Evolutionary conservation across 2,888 invertebrate species (phyloP).

Genomic region (Tyria jacobaeae): DNA sequence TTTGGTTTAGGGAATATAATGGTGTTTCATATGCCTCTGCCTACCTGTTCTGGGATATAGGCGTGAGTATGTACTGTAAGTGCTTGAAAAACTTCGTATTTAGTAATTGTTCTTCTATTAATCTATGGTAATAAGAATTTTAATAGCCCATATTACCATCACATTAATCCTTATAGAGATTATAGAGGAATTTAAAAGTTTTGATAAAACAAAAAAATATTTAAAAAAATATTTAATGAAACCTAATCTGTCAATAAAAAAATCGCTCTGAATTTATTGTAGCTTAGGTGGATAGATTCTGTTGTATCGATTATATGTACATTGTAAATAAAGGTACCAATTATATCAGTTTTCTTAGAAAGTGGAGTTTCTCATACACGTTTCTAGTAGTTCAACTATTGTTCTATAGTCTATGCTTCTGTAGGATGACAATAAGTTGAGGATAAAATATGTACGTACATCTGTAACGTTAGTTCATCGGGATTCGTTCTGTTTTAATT

Average conservation of each 20-base stretch:
- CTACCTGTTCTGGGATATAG: no score
- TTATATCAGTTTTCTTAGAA: conserved; percentile 57
- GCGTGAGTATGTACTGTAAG: no score
- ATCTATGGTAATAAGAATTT: no score
- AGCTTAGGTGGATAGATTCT: conserved; percentile 36
- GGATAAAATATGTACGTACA: not conserved
- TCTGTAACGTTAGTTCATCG: no score
- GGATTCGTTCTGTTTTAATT: no score
- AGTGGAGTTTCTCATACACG: conserved; percentile 52
- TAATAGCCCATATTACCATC: no score
- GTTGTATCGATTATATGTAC: conserved; percentile 41
- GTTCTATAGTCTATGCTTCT: conserved; percentile 35
- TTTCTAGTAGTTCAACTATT: conserved; percentile 54
- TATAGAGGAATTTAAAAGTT: no score
- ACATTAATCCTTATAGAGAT: no score
- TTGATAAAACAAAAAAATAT: not conserved
- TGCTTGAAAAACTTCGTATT: no score
- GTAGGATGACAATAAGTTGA: conserved; percentile 31
- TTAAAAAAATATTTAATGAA: not conserved
- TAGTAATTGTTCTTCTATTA: no score
- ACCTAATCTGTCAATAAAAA: not conserved
- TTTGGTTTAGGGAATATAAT: not conserved
- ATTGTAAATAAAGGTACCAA: conserved; percentile 43
- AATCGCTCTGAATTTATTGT: not conserved
- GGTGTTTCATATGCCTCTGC: no score